phyloP scores from a whole-genome alignment of 2,113 vertebrate species.

The Chrysochloris asiatica region DNA sequence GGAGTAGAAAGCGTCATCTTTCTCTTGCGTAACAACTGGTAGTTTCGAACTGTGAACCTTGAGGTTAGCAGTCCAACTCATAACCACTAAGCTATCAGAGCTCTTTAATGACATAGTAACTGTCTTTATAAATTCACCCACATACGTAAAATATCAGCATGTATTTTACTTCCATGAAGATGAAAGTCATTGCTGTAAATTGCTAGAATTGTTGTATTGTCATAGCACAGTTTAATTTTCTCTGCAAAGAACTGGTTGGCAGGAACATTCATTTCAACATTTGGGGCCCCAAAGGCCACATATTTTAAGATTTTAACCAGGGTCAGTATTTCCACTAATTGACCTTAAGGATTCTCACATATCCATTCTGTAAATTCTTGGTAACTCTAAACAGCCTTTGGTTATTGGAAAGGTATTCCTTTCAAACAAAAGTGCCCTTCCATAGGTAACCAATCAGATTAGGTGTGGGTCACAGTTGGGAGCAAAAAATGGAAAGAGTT shows the following conservation, averaged over 20 bases:
- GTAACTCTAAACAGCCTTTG: neutral
- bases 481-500: neutral
- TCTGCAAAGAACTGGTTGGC: neutral
- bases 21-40: too few relatives aligned
- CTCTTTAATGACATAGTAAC: too few relatives aligned
- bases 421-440: neutral
- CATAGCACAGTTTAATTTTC: neutral
- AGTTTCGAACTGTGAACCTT: too few relatives aligned
- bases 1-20: too few relatives aligned
- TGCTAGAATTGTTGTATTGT: neutral
- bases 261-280: neutral
- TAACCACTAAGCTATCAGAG: too few relatives aligned
- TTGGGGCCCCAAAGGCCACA: neutral
- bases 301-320: neutral
- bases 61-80: too few relatives aligned
- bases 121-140: conserved; percentile 5
- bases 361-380: neutral
- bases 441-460: neutral
- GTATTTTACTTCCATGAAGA: neutral
- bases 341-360: neutral
- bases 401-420: neutral
- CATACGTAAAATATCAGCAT: too few relatives aligned
- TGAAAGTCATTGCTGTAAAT: neutral
- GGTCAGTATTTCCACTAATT: neutral
- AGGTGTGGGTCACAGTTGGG: neutral